Conservation (phyloP, 37 sponge, comb jelly and placozoan genomes). For the Ephydatia muelleri region DNA sequence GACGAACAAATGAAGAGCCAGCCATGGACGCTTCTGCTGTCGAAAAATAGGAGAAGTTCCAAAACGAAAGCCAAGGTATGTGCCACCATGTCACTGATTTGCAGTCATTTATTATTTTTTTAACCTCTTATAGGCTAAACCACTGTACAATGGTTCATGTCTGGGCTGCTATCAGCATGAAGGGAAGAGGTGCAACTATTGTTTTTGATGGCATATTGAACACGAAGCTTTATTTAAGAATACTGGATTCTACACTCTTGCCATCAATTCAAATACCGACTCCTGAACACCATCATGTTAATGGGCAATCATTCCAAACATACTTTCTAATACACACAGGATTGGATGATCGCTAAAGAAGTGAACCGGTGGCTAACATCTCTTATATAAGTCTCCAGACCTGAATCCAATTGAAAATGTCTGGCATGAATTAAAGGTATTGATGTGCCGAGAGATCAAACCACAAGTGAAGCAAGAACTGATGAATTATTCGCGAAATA, state of each 20-base stretch:
- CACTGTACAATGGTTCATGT: conserved; percentile 40
- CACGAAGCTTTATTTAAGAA: not conserved
- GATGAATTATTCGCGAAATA: no score
- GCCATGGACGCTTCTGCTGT: conserved; percentile 25
- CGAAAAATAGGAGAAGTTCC: conserved; percentile 30
- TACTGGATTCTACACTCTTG: conserved; percentile 14
- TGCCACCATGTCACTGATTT: no score
- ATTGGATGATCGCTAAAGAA: not conserved
- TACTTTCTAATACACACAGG: not conserved
- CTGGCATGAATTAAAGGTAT: conserved; percentile 44
- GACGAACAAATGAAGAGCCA: conserved; percentile 30
- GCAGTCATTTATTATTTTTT: no score
- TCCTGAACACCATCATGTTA: conserved; percentile 22
- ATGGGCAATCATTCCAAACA: conserved; percentile 29
- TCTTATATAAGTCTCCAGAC: conserved; percentile 32
- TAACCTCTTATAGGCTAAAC: conserved; percentile 12
- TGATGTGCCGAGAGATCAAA: conserved; percentile 12
- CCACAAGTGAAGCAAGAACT: not conserved
- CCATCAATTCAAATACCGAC: conserved; percentile 12
- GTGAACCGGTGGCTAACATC: conserved; percentile 35
- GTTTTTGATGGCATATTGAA: conserved; percentile 44
- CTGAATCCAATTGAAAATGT: conserved; percentile 36
- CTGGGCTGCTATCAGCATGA: conserved; percentile 39
- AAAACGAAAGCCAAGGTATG: conserved; percentile 14
- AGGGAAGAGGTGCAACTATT: conserved; percentile 15